Percentiles rank a stretch among this genome's conserved stretches.
phyloP scores from a whole-genome alignment of 2,888 invertebrate genomes.

The Apamea epomidion region DNA sequence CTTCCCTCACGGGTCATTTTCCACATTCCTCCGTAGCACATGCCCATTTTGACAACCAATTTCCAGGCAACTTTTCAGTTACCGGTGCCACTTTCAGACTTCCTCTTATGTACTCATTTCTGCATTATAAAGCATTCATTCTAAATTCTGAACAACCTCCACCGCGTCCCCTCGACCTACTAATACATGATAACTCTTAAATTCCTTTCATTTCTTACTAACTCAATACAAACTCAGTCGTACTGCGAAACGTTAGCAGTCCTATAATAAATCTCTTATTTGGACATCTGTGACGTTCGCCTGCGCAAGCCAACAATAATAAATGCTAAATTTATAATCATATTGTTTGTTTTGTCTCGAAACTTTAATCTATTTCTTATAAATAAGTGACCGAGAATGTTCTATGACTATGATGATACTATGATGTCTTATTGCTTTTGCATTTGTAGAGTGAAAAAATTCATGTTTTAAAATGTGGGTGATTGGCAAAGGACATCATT shows the following conservation, averaged over 20 bases:
- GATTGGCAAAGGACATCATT: neutral
- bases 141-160: neutral
- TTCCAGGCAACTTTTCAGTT: no score
- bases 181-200: slow-evolving; percentile 2
- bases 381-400: slow-evolving; percentile 31
- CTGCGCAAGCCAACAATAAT: slow-evolving; percentile 61
- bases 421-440: slow-evolving; percentile 9
- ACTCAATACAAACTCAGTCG: slow-evolving; percentile 19
- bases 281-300: slow-evolving; percentile 54
- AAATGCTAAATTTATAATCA: slow-evolving; percentile 61
- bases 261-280: slow-evolving; percentile 57
- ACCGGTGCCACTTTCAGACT: no score
- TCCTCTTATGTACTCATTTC: no score
- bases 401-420: neutral
- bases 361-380: slow-evolving; percentile 52
- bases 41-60: no score
- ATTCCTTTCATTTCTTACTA: slow-evolving; percentile 6
- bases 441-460: neutral
- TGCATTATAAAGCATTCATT: neutral
- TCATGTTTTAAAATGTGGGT: neutral
- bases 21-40: no score
- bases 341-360: slow-evolving; percentile 55
- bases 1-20: no score
- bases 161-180: neutral
- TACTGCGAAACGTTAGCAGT: slow-evolving; percentile 38